These are phyloP conservation scores for Drepanosiphum platanoidis DNA, from an alignment of 2,888 invertebrate genomes.

Conservation along the genomic window DNA sequence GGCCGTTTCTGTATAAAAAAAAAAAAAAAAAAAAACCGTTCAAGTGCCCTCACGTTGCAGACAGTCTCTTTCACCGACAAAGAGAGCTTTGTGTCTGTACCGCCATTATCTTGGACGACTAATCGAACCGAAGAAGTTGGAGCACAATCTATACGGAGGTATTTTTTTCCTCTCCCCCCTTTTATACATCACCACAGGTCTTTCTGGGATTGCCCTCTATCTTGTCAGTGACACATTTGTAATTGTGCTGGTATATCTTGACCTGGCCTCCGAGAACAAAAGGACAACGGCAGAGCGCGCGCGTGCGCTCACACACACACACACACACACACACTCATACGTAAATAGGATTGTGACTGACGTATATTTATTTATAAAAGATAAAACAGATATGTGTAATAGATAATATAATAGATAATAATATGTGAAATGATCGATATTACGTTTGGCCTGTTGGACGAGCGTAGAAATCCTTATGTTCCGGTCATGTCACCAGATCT, in stretches of 20 bases:
- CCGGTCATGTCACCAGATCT: constrained; percentile 26
- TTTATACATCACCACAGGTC: neutral
- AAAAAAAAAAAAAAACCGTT: constrained; percentile 39
- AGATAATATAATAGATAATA: too few relatives aligned
- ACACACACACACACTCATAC: neutral
- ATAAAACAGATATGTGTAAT: too few relatives aligned
- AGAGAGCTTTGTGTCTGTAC: constrained; percentile 52
- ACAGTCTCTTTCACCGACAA: constrained; percentile 55
- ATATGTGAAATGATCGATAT: constrained; percentile 6
- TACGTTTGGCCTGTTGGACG: neutral
- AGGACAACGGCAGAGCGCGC: neutral
- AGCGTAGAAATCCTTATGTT: neutral
- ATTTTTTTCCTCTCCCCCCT: constrained; percentile 18
- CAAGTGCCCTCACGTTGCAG: constrained; percentile 49
- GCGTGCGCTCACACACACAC: too few relatives aligned
- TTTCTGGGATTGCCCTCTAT: constrained; percentile 45
- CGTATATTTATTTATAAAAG: neutral
- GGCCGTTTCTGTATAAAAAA: constrained; percentile 46
- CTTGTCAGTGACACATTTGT: constrained; percentile 56
- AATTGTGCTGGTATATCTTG: constrained; percentile 38
- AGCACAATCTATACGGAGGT: constrained; percentile 50
- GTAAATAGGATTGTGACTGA: constrained; percentile 22
- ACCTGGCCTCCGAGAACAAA: constrained; percentile 37
- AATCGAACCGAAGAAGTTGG: constrained; percentile 59
- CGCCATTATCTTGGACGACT: constrained; percentile 58